A percentile compares a stretch with the other conserved stretches of the same genome.
Conservation (phyloP, 2,888 invertebrate species). For the Trissolcus japonicus region DNA sequence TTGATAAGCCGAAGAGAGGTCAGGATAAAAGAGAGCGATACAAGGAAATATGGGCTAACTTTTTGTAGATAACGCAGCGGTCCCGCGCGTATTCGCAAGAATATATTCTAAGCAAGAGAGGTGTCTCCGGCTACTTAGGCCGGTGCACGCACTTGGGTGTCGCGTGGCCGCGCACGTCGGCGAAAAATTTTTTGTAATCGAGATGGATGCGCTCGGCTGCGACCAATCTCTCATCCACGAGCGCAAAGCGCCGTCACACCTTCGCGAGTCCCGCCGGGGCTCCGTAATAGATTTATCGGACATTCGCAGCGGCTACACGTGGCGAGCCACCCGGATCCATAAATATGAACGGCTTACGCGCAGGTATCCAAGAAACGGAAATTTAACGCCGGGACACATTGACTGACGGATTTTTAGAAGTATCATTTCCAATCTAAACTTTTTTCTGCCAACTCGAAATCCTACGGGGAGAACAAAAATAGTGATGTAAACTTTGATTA, state of each 20-base stretch:
- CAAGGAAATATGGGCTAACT: constrained; percentile 50
- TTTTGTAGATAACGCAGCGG: constrained; percentile 49
- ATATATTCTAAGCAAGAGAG: constrained; percentile 45
- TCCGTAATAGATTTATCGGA: constrained; percentile 76
- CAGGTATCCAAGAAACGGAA: neutral
- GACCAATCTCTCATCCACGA: constrained; percentile 61
- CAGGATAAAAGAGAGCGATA: constrained; percentile 41
- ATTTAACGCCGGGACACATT: neutral
- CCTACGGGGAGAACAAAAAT: no score
- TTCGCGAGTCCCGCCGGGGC: constrained; percentile 66
- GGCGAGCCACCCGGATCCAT: constrained; percentile 60
- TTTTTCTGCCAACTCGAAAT: neutral
- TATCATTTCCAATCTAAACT: neutral
- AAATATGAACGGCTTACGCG: constrained; percentile 67
- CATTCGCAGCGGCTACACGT: constrained; percentile 67
- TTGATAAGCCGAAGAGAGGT: constrained; percentile 49
- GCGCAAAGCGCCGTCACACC: constrained; percentile 33
- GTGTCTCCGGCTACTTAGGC: constrained; percentile 25
- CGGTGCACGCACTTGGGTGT: constrained; percentile 55
- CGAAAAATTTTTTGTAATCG: constrained; percentile 68
- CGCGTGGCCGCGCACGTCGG: constrained; percentile 57
- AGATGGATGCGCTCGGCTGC: constrained; percentile 67
- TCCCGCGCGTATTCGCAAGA: constrained; percentile 52
- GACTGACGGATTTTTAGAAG: neutral
- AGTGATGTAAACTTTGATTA: no score